These are phyloP conservation scores for Triplophysa dalaica DNA, from an alignment of 2,113 vertebrate genomes.

Conservation along the genomic window DNA sequence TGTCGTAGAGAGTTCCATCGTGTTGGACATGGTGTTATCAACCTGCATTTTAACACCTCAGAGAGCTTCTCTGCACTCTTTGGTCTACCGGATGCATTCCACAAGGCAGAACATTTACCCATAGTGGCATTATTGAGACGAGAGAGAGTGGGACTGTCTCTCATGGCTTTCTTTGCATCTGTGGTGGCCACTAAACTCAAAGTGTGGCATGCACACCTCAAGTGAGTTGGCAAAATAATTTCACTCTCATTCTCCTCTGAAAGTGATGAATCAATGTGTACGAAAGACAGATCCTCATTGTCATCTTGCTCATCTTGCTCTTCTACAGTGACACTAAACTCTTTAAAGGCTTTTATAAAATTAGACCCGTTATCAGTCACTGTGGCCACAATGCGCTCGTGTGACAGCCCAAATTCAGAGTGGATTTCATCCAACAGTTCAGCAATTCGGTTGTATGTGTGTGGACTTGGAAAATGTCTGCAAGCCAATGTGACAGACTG, in stretches of 20 bases:
- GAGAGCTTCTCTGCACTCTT: slow-evolving; percentile 17
- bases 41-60: slow-evolving; percentile 2
- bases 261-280: slow-evolving; percentile 22
- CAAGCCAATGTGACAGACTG: slow-evolving; percentile 28
- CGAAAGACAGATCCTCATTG: slow-evolving; percentile 2
- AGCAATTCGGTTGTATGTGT: slow-evolving; percentile 40
- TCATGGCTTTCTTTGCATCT: slow-evolving; percentile 25
- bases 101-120: not conserved
- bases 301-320: not conserved
- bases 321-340: not conserved
- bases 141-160: not conserved
- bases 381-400: slow-evolving; percentile 9
- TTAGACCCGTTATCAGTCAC: not conserved
- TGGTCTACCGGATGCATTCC: slow-evolving; percentile 4
- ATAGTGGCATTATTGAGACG: not conserved
- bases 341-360: slow-evolving; percentile 9
- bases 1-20: slow-evolving; percentile 35
- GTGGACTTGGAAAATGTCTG: slow-evolving; percentile 40
- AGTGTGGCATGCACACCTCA: slow-evolving; percentile 27
- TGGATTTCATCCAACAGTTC: slow-evolving; percentile 37
- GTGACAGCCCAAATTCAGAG: slow-evolving; percentile 29
- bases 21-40: slow-evolving; percentile 28
- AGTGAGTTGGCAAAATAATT: slow-evolving; percentile 25
- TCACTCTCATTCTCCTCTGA: slow-evolving; percentile 22
- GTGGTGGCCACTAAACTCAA: slow-evolving; percentile 34